Evolutionary conservation across 2,113 vertebrate genomes (phyloP), one percentile per base, ranked within the genome.

Genomic region (Aegypius monachus): DNA sequence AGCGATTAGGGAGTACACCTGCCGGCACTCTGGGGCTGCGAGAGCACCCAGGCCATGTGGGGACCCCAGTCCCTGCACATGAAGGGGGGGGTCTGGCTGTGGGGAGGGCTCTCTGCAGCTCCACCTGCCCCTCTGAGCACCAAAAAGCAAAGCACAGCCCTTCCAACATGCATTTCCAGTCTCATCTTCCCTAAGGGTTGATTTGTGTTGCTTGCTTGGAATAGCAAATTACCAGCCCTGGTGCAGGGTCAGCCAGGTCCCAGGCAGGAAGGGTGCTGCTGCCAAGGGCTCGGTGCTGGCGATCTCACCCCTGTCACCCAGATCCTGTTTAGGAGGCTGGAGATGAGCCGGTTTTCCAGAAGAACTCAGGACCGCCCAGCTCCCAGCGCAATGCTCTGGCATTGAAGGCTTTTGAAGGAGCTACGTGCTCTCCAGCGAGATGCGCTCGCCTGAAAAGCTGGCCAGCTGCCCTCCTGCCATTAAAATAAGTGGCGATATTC

Each of bases 191-290:
- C 73, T 21, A 8, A 40, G 56, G 36, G 34, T n/a, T 66, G 63
- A 18, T 56, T 68, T 1, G 20, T 5, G 19, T 4, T 20, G 13
- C 47, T 52, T 4, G 26, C 23, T 59, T 21, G 42, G 17, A 43
- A 56, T 3, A 43, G 59, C 1, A 3, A 32, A 94, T 38, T 7
- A 8, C 4, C 85, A 18, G 53, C 34, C n/a, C 77, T 2, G 34
- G 16, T 7, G 36, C 1, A 1, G 68, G 59, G 10, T 16, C 45
- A 29, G 53, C 7, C 56, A 5, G 42, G 27, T 31, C 55, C 27
- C 1, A 0, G 25, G 19, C 0, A 9, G 32, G 63, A 53, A 9
- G 29, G 34, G 5, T 21, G 47, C 32, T 5, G 7, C 20, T 27
- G 36, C 6, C 1, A 48, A 68, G 36, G 36, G 48, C 11, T 68